Percentiles rank a stretch among this genome's conserved stretches.
These are phyloP conservation scores for Coremacera marginata DNA, from an alignment of 2,888 invertebrate genomes.

Conservation along the genomic window DNA sequence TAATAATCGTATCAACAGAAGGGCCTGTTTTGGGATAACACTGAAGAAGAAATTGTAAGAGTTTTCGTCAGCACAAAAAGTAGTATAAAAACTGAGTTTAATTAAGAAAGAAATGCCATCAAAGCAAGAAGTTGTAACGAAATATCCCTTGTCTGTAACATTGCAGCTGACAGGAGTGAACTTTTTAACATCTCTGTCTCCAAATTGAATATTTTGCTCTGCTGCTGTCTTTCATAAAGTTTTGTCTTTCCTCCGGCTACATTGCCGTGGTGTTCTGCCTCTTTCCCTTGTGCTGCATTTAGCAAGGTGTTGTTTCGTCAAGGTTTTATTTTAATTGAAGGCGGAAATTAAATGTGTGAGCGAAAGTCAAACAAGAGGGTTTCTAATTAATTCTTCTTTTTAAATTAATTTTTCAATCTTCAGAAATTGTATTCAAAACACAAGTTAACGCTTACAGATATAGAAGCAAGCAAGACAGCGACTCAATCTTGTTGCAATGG, in stretches of 20 bases:
- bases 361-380: conserved; percentile 25
- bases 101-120: conserved; percentile 19
- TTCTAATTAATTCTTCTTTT: conserved; percentile 21
- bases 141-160: not conserved
- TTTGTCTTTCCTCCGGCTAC: not conserved
- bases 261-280: not conserved
- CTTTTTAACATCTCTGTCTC: conserved; percentile 7
- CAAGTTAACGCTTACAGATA: not conserved
- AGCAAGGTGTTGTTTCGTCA: conserved; percentile 16
- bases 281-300: not conserved
- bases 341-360: conserved; percentile 32
- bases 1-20: too few relatives aligned
- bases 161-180: conserved; percentile 3
- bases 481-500: not conserved
- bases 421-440: not conserved
- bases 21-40: too few relatives aligned
- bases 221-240: conserved; percentile 7
- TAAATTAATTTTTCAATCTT: conserved; percentile 20
- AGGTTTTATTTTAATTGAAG: conserved; percentile 17
- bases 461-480: not conserved
- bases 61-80: not conserved
- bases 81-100: conserved; percentile 8
- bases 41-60: too few relatives aligned
- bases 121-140: conserved; percentile 9
- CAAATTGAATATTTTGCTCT: not conserved